Evolutionary conservation across 92 coral and sea anemone genomes (phyloP).

Genomic region (Palythoa heliodiscus): DNA sequence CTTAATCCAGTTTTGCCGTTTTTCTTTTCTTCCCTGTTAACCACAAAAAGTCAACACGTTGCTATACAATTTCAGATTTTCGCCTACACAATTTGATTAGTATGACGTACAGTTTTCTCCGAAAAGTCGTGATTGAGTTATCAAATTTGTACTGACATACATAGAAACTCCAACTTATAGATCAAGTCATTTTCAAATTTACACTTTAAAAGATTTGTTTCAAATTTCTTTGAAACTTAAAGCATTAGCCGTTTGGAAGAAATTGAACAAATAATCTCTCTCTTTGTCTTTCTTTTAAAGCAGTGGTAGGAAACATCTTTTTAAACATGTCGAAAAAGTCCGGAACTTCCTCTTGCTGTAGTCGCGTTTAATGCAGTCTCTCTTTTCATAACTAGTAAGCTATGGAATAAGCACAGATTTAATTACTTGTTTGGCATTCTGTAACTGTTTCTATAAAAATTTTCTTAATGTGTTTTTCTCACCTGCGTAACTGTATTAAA

Average conservation of each 20-base stretch:
- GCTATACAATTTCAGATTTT: slow-evolving; percentile 4
- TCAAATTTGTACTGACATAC: background rate
- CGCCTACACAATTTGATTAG: background rate
- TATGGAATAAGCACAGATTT: background rate
- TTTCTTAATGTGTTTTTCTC: slow-evolving; percentile 41
- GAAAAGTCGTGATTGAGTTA: background rate
- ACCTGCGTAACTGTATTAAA: slow-evolving; percentile 43
- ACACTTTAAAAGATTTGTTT: background rate
- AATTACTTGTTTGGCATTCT: slow-evolving; percentile 16
- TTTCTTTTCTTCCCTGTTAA: slow-evolving; percentile 1
- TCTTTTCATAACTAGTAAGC: background rate
- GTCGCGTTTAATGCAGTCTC: slow-evolving; percentile 1
- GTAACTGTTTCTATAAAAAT: slow-evolving; percentile 16
- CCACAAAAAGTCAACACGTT: slow-evolving; percentile 4
- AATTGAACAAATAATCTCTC: slow-evolving; percentile 1
- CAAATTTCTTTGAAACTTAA: background rate
- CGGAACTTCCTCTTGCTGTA: slow-evolving; percentile 5
- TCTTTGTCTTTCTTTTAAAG: slow-evolving; percentile 13
- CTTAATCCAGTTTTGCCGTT: slow-evolving; percentile 22
- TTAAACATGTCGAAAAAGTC: slow-evolving; percentile 4
- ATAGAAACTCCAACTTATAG: background rate
- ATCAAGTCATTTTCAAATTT: slow-evolving; percentile 10
- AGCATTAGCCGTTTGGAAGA: slow-evolving; percentile 22
- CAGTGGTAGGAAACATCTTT: slow-evolving; percentile 15
- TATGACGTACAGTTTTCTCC: background rate